Evolutionary conservation across 2,797 vertebrate species (phyloP).

Genomic region (Chiroxiphia lanceolata): DNA sequence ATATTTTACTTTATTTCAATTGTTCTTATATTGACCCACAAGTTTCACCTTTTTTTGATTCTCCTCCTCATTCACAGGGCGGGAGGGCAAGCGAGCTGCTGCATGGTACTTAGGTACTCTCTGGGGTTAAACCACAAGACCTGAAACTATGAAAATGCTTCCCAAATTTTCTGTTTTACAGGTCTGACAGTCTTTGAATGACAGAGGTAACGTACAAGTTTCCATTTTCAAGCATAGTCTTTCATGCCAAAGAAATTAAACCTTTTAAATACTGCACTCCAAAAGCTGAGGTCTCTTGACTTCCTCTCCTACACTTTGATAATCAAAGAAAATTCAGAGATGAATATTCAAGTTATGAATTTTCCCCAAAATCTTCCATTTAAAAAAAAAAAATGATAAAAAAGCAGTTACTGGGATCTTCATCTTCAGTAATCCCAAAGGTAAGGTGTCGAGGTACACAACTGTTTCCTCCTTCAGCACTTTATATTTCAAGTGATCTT

Average conservation of each 20-base stretch:
- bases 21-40: not conserved
- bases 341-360: not conserved
- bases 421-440: not conserved
- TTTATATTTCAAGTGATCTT: not conserved
- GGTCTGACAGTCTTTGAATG: not conserved
- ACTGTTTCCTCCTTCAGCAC: not conserved
- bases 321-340: not conserved
- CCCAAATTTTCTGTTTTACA: not conserved
- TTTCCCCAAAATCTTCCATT: not conserved
- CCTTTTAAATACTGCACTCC: not conserved
- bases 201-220: not conserved
- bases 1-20: not conserved
- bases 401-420: not conserved
- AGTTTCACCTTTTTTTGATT: not conserved
- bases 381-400: not conserved
- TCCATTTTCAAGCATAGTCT: not conserved
- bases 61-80: not conserved
- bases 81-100: fast-evolving
- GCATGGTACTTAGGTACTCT: fast-evolving
- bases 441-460: not conserved
- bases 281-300: not conserved
- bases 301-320: not conserved
- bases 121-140: not conserved
- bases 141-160: not conserved
- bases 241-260: not conserved